A percentile compares a stretch with the other conserved stretches of the same genome.
These are phyloP conservation scores for Galerucella pusilla DNA, from an alignment of 2,888 invertebrate species.

Conservation along the genomic window DNA sequence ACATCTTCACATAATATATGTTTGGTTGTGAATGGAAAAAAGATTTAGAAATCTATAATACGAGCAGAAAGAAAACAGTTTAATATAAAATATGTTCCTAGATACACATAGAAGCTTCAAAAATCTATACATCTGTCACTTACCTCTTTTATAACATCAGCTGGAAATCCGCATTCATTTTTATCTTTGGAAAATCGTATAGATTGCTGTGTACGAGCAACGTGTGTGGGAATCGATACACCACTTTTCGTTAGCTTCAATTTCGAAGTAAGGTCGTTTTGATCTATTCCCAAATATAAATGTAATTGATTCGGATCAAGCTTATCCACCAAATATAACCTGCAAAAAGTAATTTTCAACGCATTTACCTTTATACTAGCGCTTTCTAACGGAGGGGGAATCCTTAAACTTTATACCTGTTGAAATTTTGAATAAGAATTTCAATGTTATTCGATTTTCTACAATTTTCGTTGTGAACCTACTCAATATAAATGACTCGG, in stretches of 20 bases:
- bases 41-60: too few relatives aligned
- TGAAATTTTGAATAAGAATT: too few relatives aligned
- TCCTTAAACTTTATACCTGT: too few relatives aligned
- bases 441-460: too few relatives aligned
- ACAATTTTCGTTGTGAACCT: too few relatives aligned
- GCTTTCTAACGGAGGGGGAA: too few relatives aligned
- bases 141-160: slow-evolving; percentile 63
- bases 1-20: too few relatives aligned
- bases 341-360: slow-evolving; percentile 49
- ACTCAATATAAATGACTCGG: too few relatives aligned
- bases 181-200: slow-evolving; percentile 64
- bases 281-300: slow-evolving; percentile 22
- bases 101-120: background rate
- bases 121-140: slow-evolving; percentile 25
- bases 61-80: too few relatives aligned
- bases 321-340: slow-evolving; percentile 70
- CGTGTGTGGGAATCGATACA: slow-evolving; percentile 56
- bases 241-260: slow-evolving; percentile 57
- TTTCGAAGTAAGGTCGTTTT: slow-evolving; percentile 13
- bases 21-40: too few relatives aligned
- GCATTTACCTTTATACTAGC: background rate
- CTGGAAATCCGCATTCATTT: slow-evolving; percentile 68
- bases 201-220: slow-evolving; percentile 66
- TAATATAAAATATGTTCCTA: background rate
- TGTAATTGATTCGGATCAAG: slow-evolving; percentile 27